Evolutionary conservation across 1,140 invertebrate species (phyloP), one percentile per base, ranked within the genome.

Genomic region (Aphaenogaster rudis): DNA sequence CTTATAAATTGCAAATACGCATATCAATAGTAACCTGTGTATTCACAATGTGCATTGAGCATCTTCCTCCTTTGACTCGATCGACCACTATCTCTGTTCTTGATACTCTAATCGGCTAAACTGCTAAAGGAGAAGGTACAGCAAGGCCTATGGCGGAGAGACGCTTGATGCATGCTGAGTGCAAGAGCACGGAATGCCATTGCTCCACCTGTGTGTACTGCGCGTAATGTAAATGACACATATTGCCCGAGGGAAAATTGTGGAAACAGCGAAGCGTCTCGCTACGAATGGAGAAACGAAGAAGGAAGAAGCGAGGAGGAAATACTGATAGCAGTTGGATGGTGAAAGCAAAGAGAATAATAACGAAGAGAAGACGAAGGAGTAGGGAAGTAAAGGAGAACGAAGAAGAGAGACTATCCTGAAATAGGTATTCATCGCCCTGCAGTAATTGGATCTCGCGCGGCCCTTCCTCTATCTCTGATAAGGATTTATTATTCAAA

Each of bases 401-500:
- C 36, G 77, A 59, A 50, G 77, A 36, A 78, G 54, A 36, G 54
- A 79, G 72, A 86, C 78, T 87, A 77, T 91, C 81, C 81, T 87
- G 89, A 80, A 92, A 93, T 92, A 93, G 91, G 91, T 92, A 93
- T 94, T 94, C 92, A 92, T 88, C 89, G 89, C 90, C 88, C 85
- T 88, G 86, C 84, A 88, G 91, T 94, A 94, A 94, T 94, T 94
- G 93, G 93, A 94, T 92, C 89, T 89, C 78, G 86, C 89, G 86
- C 63, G 76, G 86, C 86, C 88, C 86, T 84, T 88, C 81, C 89
- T 81, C 50, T 71, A 81, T 69, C 90, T 91, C 89, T 89, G 92
- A 94, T 92, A 90, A 93, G 91, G 90, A 93, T 93, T 94, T 93
- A 93, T 94, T 93, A 94, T 93, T 93, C 92, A 93, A 93, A 91